Conservation (phyloP, 1,140 invertebrate species). For the Drosophila parvula region DNA sequence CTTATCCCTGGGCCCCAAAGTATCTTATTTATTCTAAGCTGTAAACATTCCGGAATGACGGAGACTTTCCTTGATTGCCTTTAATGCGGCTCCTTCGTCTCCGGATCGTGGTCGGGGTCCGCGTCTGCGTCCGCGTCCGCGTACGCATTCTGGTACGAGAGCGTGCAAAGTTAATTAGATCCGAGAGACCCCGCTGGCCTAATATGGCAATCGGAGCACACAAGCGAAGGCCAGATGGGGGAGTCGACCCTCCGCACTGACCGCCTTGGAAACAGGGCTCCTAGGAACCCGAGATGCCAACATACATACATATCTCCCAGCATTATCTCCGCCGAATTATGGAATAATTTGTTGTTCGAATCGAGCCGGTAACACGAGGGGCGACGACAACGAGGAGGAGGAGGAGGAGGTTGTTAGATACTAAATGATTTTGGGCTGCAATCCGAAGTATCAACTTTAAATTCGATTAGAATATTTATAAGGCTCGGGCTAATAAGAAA, state of each 20-base stretch:
- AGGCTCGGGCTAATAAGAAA: not conserved
- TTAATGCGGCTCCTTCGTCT: slow-evolving; percentile 1
- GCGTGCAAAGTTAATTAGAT: slow-evolving; percentile 34
- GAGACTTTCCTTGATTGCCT: slow-evolving; percentile 1
- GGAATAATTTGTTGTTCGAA: slow-evolving; percentile 8
- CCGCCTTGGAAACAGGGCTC: slow-evolving; percentile 8
- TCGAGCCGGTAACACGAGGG: not conserved
- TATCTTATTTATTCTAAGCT: not conserved
- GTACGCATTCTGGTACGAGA: not conserved
- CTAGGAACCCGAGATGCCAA: not conserved
- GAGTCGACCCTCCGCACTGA: not conserved
- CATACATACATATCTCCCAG: not conserved
- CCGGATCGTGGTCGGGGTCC: not conserved
- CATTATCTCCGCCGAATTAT: slow-evolving; percentile 17
- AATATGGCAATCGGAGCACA: slow-evolving; percentile 16
- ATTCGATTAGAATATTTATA: slow-evolving; percentile 17
- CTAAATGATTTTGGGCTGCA: slow-evolving; percentile 8
- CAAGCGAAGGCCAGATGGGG: not conserved
- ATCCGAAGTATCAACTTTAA: slow-evolving; percentile 8
- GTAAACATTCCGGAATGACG: not conserved
- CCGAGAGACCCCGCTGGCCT: slow-evolving; percentile 18
- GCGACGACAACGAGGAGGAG: too few species aligned
- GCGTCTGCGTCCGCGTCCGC: not conserved
- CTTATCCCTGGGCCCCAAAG: not conserved
- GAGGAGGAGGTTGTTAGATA: slow-evolving; percentile 1